Evolutionary conservation across 53 echinoderm and acorn worm species (phyloP).

Genomic region (Arbacia lixula): DNA sequence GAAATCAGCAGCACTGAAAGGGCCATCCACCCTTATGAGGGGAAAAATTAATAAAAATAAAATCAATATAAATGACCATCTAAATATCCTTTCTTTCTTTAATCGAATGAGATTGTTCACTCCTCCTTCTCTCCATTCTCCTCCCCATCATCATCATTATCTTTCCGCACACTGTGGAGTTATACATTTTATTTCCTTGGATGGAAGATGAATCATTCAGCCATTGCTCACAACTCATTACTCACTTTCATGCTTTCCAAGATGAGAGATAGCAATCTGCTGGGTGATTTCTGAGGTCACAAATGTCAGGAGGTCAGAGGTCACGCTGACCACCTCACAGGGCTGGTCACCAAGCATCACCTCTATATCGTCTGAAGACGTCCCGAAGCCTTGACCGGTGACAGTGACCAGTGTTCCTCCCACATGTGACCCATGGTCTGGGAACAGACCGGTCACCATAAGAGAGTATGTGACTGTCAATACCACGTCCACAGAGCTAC

Average conservation of each 20-base stretch:
- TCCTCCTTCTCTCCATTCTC: too few species aligned
- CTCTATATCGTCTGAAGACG: conserved; percentile 24
- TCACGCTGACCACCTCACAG: conserved; percentile 58
- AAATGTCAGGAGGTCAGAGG: conserved; percentile 64
- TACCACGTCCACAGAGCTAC: conserved; percentile 34
- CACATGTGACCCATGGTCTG: conserved; percentile 70
- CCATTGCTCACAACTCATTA: too few species aligned
- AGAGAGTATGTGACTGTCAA: conserved; percentile 63
- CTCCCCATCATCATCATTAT: too few species aligned
- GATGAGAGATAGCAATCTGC: conserved; percentile 66
- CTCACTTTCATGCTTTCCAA: conserved; percentile 88
- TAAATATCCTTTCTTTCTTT: too few species aligned
- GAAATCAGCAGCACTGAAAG: too few species aligned
- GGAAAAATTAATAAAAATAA: too few species aligned
- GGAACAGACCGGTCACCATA: conserved; percentile 71
- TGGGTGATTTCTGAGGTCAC: conserved; percentile 31
- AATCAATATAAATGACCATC: too few species aligned
- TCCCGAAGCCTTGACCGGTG: conserved; percentile 82
- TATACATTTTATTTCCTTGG: too few species aligned
- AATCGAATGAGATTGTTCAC: too few species aligned
- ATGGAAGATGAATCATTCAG: too few species aligned
- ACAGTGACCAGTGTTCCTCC: conserved; percentile 80
- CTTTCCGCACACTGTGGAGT: too few species aligned
- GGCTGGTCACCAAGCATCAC: conserved; percentile 62
- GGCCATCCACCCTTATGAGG: too few species aligned